Percentiles rank a stretch among this genome's conserved stretches.
Evolutionary conservation across 2,888 invertebrate species (phyloP).

Genomic region (Entomobrya multifasciata): DNA sequence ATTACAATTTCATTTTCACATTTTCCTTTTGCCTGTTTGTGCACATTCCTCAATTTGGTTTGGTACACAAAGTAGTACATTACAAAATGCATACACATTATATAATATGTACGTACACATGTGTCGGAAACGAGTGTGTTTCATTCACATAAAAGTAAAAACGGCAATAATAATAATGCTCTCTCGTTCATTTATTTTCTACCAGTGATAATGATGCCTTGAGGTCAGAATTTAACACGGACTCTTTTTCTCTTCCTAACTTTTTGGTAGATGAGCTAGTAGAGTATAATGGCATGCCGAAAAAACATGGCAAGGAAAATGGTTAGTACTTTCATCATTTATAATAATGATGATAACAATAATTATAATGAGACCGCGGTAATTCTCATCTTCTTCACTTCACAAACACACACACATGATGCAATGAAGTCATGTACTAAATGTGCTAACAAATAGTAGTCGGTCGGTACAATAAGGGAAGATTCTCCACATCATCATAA

Average conservation of each 20-base stretch:
- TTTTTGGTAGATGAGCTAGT: too few species aligned
- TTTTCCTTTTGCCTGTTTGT: background rate
- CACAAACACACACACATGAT: conserved; percentile 19
- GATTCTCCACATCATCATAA: background rate
- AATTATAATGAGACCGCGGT: conserved; percentile 60
- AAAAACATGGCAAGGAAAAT: conserved; percentile 43
- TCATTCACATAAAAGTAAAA: conserved; percentile 4
- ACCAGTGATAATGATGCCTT: conserved; percentile 62
- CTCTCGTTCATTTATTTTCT: background rate
- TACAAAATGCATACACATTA: background rate
- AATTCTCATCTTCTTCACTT: conserved; percentile 22
- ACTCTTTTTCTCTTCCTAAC: conserved; percentile 4
- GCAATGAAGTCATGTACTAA: too few species aligned
- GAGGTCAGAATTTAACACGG: conserved; percentile 61
- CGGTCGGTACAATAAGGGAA: background rate
- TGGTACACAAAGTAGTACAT: background rate
- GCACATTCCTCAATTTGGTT: background rate
- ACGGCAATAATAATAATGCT: conserved; percentile 8
- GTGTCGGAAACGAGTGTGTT: conserved; percentile 3
- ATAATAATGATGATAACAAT: conserved; percentile 53
- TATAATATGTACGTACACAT: conserved; percentile 1
- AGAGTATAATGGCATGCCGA: background rate
- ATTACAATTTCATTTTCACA: background rate
- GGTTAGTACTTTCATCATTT: conserved; percentile 41
- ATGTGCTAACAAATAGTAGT: too few species aligned